Conservation (phyloP, 2,888 invertebrate species). For the Drosophila silvestris region DNA sequence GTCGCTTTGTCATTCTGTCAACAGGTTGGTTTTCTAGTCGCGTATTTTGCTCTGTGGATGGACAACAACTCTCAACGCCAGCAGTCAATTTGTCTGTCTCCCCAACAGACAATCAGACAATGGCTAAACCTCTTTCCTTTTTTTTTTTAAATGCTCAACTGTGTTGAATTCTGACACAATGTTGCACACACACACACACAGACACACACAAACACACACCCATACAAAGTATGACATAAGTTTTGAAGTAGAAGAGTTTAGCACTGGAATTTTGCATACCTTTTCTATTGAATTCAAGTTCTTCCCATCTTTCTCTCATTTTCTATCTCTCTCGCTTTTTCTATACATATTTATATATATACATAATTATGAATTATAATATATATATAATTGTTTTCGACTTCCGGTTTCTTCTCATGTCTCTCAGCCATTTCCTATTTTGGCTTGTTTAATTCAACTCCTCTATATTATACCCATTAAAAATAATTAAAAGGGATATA, state of each 20-base stretch:
- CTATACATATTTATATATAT: background rate
- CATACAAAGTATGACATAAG: background rate
- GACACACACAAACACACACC: too few species aligned
- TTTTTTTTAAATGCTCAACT: constrained; percentile 37
- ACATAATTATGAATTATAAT: background rate
- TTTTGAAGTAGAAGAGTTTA: constrained; percentile 17
- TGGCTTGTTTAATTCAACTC: constrained; percentile 13
- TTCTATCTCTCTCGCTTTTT: background rate
- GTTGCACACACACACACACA: constrained; percentile 39
- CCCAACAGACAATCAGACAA: constrained; percentile 48
- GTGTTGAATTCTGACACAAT: constrained; percentile 48
- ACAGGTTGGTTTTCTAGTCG: constrained; percentile 6
- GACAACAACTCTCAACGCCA: constrained; percentile 72
- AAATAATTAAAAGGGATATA: background rate
- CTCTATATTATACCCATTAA: background rate
- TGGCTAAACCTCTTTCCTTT: constrained; percentile 47
- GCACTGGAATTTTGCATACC: constrained; percentile 22
- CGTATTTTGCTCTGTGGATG: constrained; percentile 56
- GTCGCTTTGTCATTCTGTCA: constrained; percentile 17
- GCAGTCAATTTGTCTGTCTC: constrained; percentile 32
- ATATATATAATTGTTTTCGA: background rate
- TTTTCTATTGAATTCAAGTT: background rate
- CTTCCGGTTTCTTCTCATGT: background rate
- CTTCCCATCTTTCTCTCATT: background rate
- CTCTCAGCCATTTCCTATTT: background rate